A percentile compares a stretch with the other conserved stretches of the same genome.
These are phyloP conservation scores for Euzetes globulus DNA, from an alignment of 2,888 invertebrate genomes.

Conservation along the genomic window DNA sequence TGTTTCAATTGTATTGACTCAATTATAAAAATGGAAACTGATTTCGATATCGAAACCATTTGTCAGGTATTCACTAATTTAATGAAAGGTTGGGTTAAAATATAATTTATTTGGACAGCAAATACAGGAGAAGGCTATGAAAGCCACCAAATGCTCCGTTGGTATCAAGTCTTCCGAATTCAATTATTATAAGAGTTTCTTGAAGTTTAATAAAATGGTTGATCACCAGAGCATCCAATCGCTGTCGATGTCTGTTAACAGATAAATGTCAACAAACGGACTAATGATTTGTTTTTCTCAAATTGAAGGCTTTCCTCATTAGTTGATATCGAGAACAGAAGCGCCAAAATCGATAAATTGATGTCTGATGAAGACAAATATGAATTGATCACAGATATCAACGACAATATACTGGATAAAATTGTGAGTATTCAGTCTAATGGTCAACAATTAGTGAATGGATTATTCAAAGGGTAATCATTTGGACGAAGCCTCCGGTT, in stretches of 20 bases:
- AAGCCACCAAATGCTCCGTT: background rate
- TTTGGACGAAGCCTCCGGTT: slow-evolving; percentile 48
- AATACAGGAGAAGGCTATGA: background rate
- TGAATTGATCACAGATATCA: slow-evolving; percentile 70
- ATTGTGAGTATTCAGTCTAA: slow-evolving; percentile 54
- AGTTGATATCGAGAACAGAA: background rate
- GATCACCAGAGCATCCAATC: background rate
- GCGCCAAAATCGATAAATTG: background rate
- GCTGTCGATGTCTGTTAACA: background rate
- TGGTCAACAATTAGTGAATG: background rate
- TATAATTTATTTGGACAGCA: background rate
- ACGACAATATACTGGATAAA: slow-evolving; percentile 72
- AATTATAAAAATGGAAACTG: background rate
- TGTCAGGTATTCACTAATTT: background rate
- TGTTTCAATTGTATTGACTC: background rate
- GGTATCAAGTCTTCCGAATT: background rate
- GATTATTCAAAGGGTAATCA: slow-evolving; percentile 44
- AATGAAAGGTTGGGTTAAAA: background rate
- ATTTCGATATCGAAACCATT: background rate
- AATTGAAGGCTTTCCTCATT: background rate
- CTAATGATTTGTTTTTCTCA: background rate
- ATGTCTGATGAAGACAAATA: slow-evolving; percentile 56
- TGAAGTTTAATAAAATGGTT: background rate
- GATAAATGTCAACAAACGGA: background rate
- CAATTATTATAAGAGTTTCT: background rate